Conservation (phyloP, 2,113 vertebrate genomes). For the Sisor rabdophorus region DNA sequence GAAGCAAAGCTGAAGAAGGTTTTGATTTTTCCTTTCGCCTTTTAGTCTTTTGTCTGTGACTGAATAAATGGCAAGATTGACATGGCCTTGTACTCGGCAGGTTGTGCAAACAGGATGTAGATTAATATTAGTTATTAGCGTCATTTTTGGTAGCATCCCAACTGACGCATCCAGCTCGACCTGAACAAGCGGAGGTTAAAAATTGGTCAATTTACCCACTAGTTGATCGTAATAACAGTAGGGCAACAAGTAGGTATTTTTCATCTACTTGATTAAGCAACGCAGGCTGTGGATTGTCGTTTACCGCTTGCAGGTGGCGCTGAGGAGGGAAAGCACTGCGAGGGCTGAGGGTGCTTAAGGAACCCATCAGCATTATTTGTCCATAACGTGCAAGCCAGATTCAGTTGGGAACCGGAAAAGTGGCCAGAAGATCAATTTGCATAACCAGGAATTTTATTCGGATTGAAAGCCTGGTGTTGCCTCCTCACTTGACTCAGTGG, state of each 20-base stretch:
- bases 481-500: background rate
- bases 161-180: background rate
- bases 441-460: too few relatives aligned
- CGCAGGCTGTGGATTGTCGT: too few relatives aligned
- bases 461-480: background rate
- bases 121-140: too few relatives aligned
- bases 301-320: background rate
- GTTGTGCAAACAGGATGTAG: background rate
- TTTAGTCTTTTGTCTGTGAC: background rate
- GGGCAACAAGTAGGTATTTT: background rate
- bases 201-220: background rate
- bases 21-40: conserved; percentile 1
- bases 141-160: background rate
- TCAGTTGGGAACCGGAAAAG: too few relatives aligned
- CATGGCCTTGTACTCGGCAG: background rate
- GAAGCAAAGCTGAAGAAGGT: background rate
- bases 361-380: too few relatives aligned
- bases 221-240: background rate
- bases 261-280: background rate
- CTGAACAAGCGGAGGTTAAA: background rate
- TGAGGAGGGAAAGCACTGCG: too few relatives aligned
- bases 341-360: too few relatives aligned
- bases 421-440: too few relatives aligned
- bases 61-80: background rate
- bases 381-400: too few relatives aligned